Base-by-base conservation (phyloP, 2,113 vertebrate species). In the Shinisaurus crocodilurus region DNA sequence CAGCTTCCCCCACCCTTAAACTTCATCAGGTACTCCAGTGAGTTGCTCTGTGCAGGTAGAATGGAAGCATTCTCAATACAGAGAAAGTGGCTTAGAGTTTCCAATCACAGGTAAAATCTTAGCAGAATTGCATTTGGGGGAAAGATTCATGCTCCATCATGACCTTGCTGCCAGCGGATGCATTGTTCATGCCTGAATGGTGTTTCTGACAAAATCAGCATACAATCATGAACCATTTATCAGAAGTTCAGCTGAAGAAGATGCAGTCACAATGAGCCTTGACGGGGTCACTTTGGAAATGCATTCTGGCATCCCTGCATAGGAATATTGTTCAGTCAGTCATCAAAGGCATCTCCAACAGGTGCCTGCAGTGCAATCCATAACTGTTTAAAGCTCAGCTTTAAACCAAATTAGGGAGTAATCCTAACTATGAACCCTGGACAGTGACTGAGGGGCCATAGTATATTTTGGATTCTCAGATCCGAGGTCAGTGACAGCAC, bases 171-270 rank as follows among this genome's bases (percentile, higher is more conserved):
- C 65, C 63, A 93, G 92, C 90, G 82, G 90, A 83, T 67, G 91
- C 86, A 63, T 70, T 88, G 89, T 95, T 95, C 94, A 96, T 96
- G 96, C 90, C 94, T 96, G 90, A 96, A 90, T 95, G 87, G 85
- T 48, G 89, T 92, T 96, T 95, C 92, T 95, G 96, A 96, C 91
- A 96, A 95, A 96, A 95, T 94, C 95, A 93, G 91, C 90, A 43
- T 77, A 92, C 93, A 93, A 95, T 96, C 96, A 95, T 48, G 91
- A 96, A 95, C 85, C 86, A 95, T 96, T 95, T 91, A 92, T 96
- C 92, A 94, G 95, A 96, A 88, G 93, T 94, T 97, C 89, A 93
- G 89, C 82, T 57, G 88, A 89, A 92, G 93, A 92, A 95, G 89
- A 90, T 89, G 57, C 85, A 94, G 93, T 74, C 91, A 88, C 85